These are phyloP conservation scores for Drosophila crucigera DNA, from an alignment of 2,888 invertebrate genomes.

Conservation along the genomic window DNA sequence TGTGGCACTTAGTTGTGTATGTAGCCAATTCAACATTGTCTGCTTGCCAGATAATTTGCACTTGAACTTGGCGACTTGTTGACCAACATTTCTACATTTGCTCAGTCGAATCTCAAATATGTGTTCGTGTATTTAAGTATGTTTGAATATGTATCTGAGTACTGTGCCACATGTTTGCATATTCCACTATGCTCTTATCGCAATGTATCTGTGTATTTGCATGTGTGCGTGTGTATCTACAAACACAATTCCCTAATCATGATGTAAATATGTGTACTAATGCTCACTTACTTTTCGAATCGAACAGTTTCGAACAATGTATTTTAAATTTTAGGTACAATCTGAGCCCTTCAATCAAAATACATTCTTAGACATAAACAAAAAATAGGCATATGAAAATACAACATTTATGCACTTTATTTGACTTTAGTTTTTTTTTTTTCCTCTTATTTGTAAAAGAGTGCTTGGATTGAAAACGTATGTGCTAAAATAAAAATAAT, in stretches of 20 bases:
- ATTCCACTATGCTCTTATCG: neutral
- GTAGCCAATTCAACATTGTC: slow-evolving; percentile 11
- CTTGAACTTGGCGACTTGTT: slow-evolving; percentile 25
- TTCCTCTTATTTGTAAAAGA: neutral
- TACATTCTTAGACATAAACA: no score
- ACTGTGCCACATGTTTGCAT: neutral
- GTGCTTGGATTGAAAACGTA: neutral
- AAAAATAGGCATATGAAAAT: neutral
- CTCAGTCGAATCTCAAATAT: neutral
- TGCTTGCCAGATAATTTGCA: slow-evolving; percentile 32
- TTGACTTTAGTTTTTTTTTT: neutral
- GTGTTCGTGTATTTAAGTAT: neutral
- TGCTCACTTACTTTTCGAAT: neutral
- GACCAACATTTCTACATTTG: slow-evolving; percentile 8
- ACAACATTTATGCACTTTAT: neutral
- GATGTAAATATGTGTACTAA: neutral
- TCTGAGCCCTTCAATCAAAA: no score
- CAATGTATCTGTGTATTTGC: neutral
- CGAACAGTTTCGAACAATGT: neutral
- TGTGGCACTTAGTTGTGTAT: slow-evolving; percentile 14
- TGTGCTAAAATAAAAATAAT: neutral
- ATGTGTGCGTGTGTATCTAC: neutral
- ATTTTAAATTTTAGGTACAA: neutral
- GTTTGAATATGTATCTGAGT: neutral
- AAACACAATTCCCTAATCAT: no score